Evolutionary conservation across 2,113 vertebrate species (phyloP).

Genomic region (Rhabdomys dilectus): DNA sequence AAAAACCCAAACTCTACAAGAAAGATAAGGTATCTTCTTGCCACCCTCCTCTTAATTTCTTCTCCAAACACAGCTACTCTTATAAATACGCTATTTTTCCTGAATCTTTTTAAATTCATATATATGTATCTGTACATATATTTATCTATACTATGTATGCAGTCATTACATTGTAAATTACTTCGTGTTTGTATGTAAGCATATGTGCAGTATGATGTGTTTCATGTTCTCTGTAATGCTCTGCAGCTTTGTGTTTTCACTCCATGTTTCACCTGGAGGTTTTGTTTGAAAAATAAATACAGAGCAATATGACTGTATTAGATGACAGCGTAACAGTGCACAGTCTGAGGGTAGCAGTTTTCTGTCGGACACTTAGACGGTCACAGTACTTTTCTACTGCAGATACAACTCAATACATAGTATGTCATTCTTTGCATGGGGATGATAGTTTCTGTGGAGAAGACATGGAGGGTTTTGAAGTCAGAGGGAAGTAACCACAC

Average conservation of each 20-base stretch:
- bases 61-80: not conserved
- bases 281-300: not conserved
- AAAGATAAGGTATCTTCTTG: not conserved
- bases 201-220: not conserved
- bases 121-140: not conserved
- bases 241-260: not conserved
- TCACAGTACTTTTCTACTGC: not conserved
- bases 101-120: constrained; percentile 12
- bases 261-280: not conserved
- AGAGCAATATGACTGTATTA: not conserved
- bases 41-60: not conserved
- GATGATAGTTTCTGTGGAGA: not conserved
- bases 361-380: not conserved
- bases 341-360: not conserved
- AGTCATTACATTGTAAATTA: not conserved
- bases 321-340: not conserved
- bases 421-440: not conserved
- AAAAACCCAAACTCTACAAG: constrained; percentile 31
- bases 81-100: not conserved
- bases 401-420: not conserved
- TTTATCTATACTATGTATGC: not conserved
- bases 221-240: not conserved
- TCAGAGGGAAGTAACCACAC: not conserved
- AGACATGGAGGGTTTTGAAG: not conserved
- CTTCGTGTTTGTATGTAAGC: not conserved